Percentiles rank a stretch among this genome's conserved stretches.
Evolutionary conservation across 2,113 vertebrate genomes (phyloP).

Genomic region (Pygoscelis adeliae): DNA sequence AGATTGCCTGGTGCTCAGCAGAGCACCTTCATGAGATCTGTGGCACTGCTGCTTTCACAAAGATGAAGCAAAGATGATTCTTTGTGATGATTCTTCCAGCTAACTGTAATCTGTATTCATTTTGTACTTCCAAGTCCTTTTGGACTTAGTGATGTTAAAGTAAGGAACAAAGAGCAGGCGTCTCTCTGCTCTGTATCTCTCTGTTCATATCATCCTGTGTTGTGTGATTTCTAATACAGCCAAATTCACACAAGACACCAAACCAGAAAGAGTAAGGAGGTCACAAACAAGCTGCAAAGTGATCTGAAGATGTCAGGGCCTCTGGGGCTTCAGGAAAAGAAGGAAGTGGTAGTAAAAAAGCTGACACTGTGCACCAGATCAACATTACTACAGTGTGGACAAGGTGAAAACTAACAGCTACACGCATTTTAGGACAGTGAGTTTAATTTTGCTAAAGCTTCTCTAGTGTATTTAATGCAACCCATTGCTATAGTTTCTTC

Average conservation of each 20-base stretch:
- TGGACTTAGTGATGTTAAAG: not conserved
- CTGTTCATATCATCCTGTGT: not conserved
- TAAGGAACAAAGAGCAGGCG: not conserved
- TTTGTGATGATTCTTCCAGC: not conserved
- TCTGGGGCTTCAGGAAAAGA: not conserved
- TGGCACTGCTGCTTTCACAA: not conserved
- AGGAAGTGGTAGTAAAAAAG: not conserved
- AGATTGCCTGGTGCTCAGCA: not conserved
- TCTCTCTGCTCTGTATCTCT: not conserved
- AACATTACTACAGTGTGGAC: not conserved
- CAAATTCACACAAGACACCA: not conserved
- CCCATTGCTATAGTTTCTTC: not conserved
- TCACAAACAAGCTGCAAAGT: not conserved
- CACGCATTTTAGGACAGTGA: not conserved
- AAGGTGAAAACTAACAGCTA: not conserved
- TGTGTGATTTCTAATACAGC: not conserved
- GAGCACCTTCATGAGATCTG: not conserved
- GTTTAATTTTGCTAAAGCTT: not conserved
- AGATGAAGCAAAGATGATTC: not conserved
- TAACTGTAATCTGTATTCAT: not conserved
- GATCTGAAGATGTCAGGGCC: not conserved
- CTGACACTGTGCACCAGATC: not conserved
- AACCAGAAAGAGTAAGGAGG: not conserved
- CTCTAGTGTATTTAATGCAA: not conserved
- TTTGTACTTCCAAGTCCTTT: not conserved